phyloP scores from a whole-genome alignment of 2,113 vertebrate species.

The Haplochromis burtoni region DNA sequence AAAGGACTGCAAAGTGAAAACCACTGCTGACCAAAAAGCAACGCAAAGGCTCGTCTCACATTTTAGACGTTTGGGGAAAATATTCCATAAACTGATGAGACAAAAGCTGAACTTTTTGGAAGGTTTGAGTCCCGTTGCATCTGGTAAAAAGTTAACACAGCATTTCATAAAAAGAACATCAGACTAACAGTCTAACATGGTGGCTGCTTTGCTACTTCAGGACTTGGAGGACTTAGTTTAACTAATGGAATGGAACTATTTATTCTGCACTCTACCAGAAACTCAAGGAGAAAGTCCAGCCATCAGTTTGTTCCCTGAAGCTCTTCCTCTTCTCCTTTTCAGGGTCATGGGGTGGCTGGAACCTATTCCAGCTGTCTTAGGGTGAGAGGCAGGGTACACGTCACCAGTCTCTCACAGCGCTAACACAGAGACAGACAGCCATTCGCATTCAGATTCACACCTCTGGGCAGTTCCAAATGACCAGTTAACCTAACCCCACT shows the following conservation, averaged over 20 bases:
- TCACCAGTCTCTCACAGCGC: background rate
- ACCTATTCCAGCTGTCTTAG: background rate
- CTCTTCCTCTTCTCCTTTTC: background rate
- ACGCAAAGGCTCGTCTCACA: background rate
- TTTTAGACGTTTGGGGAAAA: fast-evolving
- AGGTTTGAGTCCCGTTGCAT: background rate
- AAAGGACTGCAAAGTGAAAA: background rate
- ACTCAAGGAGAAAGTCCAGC: background rate
- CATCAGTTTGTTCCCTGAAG: background rate
- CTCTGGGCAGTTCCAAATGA: background rate
- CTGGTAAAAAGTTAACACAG: background rate
- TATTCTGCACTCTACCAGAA: background rate
- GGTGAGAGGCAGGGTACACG: background rate
- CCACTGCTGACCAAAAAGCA: background rate
- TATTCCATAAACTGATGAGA: background rate
- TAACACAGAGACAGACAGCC: background rate
- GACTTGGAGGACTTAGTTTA: background rate
- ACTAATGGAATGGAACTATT: background rate
- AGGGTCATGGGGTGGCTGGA: background rate
- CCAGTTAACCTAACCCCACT: background rate
- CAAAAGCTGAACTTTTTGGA: background rate
- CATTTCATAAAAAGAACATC: background rate
- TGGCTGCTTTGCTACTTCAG: background rate
- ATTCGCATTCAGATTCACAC: background rate
- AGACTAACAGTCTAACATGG: background rate